Conservation (phyloP, 2,888 invertebrate genomes). For the Synergus gifuensis region DNA sequence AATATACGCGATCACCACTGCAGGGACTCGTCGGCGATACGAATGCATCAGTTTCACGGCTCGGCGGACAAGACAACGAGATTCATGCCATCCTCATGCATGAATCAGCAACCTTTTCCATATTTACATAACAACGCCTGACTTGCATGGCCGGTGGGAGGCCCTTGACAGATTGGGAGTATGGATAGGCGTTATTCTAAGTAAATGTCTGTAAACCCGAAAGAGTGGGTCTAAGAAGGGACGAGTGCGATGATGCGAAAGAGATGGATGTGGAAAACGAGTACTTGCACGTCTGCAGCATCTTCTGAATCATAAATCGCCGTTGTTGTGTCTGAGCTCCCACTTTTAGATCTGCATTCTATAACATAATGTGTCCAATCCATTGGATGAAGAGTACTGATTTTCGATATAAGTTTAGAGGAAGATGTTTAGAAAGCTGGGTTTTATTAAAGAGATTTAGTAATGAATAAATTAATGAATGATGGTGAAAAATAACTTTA, state of each 20-base stretch:
- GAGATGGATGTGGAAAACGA: constrained; percentile 44
- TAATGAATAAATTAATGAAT: no score
- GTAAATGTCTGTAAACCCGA: constrained; percentile 57
- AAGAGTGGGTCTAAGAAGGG: constrained; percentile 41
- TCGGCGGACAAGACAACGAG: constrained; percentile 74
- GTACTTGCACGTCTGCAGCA: background rate
- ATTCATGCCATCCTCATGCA: constrained; percentile 74
- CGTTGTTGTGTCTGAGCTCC: background rate
- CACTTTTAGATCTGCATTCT: background rate
- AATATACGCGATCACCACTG: constrained; percentile 47
- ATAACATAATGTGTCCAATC: background rate
- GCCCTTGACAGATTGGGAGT: constrained; percentile 74
- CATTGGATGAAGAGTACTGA: no score
- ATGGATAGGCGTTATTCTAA: constrained; percentile 67
- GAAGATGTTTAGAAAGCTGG: no score
- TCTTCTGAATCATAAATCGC: background rate
- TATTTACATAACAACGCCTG: constrained; percentile 75
- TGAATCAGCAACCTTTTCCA: constrained; percentile 76
- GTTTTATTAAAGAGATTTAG: no score
- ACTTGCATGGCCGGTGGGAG: constrained; percentile 63
- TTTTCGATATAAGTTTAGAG: no score
- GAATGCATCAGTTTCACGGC: constrained; percentile 77
- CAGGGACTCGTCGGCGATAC: constrained; percentile 66
- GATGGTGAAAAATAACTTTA: no score
- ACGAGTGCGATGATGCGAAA: constrained; percentile 49